These are phyloP conservation scores for Tiaroga cobitis DNA, from an alignment of 2,797 vertebrate species.

Conservation along the genomic window DNA sequence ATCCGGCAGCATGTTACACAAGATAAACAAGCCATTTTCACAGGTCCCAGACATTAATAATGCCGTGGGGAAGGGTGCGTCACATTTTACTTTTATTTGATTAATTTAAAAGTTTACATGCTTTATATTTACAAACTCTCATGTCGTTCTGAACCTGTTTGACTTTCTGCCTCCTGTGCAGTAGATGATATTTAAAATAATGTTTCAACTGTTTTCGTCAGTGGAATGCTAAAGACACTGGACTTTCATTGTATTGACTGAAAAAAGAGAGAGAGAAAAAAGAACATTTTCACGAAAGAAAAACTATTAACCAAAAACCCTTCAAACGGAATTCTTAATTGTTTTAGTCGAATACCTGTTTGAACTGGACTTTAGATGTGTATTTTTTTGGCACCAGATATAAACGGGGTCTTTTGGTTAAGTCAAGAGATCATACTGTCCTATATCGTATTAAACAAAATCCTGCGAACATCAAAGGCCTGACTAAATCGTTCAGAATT, in stretches of 20 bases:
- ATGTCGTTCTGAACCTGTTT: neutral
- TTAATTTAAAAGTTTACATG: neutral
- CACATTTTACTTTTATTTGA: neutral
- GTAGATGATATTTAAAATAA: neutral
- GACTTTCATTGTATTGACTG: neutral
- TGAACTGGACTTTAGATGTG: neutral
- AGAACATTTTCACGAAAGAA: neutral
- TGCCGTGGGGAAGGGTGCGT: neutral
- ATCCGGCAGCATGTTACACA: neutral
- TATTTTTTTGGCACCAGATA: neutral
- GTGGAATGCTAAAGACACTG: neutral
- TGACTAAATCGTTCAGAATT: constrained; percentile 15
- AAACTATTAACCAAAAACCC: neutral
- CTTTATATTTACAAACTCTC: neutral
- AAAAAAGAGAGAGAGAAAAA: neutral
- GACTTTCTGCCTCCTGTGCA: neutral
- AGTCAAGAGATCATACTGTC: neutral
- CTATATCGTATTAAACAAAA: neutral
- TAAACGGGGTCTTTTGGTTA: neutral
- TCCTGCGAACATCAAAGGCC: constrained; percentile 3
- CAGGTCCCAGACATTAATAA: neutral
- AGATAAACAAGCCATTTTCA: constrained; percentile 6
- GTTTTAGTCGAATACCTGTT: neutral
- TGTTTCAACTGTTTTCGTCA: neutral
- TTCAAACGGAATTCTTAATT: neutral